Conservation (phyloP, 2,888 invertebrate species). For the Eilema griseolum region DNA sequence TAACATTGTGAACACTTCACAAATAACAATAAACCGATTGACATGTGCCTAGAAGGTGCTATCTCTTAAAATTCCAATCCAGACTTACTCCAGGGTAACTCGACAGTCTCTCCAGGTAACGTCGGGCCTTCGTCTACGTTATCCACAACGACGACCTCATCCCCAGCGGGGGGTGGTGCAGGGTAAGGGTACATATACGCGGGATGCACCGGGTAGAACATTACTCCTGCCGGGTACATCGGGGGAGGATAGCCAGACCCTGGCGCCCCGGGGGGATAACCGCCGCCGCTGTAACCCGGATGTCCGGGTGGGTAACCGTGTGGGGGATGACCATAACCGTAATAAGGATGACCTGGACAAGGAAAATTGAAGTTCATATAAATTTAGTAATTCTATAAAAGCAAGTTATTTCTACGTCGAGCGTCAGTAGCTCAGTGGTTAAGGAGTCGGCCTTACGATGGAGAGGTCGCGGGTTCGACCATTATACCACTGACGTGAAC, state of each 20-base stretch:
- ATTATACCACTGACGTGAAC: too few species aligned
- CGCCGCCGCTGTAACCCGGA: slow-evolving; percentile 29
- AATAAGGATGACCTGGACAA: slow-evolving; percentile 74
- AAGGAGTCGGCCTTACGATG: too few species aligned
- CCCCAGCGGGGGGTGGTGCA: slow-evolving; percentile 55
- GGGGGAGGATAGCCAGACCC: slow-evolving; percentile 37
- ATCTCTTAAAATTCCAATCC: slow-evolving; percentile 60
- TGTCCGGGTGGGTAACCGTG: slow-evolving; percentile 52
- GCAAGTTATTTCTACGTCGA: too few species aligned
- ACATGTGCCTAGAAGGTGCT: slow-evolving; percentile 59
- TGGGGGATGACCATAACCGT: slow-evolving; percentile 71
- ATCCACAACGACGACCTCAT: slow-evolving; percentile 65
- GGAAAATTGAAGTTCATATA: background rate
- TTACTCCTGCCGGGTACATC: slow-evolving; percentile 63
- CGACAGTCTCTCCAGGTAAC: slow-evolving; percentile 82
- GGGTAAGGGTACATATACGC: slow-evolving; percentile 75
- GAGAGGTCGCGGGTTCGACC: too few species aligned
- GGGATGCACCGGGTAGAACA: slow-evolving; percentile 79
- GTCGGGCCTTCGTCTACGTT: slow-evolving; percentile 69
- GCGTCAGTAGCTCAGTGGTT: too few species aligned
- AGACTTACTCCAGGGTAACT: slow-evolving; percentile 84
- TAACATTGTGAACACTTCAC: background rate
- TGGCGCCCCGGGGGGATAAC: slow-evolving; percentile 10
- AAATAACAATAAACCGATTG: background rate
- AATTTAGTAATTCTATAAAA: too few species aligned